Base-by-base conservation (phyloP, 2,797 vertebrate species). In the Antrozous pallidus region DNA sequence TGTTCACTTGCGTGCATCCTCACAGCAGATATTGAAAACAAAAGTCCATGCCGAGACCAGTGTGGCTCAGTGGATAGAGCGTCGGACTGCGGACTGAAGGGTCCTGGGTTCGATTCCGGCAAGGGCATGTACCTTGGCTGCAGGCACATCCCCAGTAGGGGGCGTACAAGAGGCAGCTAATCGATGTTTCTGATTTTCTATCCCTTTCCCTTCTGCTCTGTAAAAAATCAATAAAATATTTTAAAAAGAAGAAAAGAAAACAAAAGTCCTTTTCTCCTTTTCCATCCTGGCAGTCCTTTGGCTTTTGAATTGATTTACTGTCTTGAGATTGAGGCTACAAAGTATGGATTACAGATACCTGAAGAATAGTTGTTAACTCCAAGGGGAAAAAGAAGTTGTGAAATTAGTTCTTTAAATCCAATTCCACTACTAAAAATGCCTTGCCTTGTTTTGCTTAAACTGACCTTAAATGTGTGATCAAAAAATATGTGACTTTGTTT, bases 361-460 rank as follows among this genome's bases (percentile, higher is more conserved):
- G 24, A 54, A 90, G 78, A 83, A 16, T 17, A 90, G 65, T 90
- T 95, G 85, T 69, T 49, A 83, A 81, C n/a, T 70, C 75, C 49
- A 88, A 74, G 49, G 18, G 22, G 31, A 45, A 10, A 51, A 89
- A 24, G n/a, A 75, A 45, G 36, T 54, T 95, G 73, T 73, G 78
- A 94, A 92, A 82, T 84, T 49, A 6, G 33, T 61, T 81, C 54
- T 88, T 84, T 79, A 86, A 70, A 74, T 31, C 36, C 65, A 84
- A 24, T 80, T 88, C 67, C 83, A n/a, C 67, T 67, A 45, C 31
- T 51, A 88, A 47, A 42, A 91, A 80, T 9, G 22, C 38, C 69
- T 92, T 74, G 40, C 73, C 80, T 87, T 78, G 20, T 90, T 91
- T 92, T 95, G 80, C 69, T 93, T 83, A 80, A 95, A 89, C 73